Evolutionary conservation across 2,797 vertebrate genomes (phyloP).

Genomic region (Lepus townsendii): DNA sequence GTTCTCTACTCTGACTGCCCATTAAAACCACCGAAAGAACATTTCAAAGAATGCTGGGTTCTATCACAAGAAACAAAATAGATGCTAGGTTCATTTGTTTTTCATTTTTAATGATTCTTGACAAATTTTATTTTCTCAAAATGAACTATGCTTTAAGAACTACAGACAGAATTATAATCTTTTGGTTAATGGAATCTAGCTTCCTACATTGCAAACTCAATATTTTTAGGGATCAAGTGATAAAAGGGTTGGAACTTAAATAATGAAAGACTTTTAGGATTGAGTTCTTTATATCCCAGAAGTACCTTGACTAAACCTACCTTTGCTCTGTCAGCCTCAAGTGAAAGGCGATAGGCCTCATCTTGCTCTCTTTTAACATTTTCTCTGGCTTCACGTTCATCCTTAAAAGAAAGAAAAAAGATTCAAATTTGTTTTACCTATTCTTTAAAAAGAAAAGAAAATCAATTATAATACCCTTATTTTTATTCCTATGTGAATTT

Average conservation of each 20-base stretch:
- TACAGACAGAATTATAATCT: not conserved
- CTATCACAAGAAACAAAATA: slow-evolving; percentile 36
- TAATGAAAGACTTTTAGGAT: slow-evolving; percentile 48
- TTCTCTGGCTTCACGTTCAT: slow-evolving; percentile 98
- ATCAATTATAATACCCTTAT: not conserved
- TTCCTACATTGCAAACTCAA: slow-evolving; percentile 50
- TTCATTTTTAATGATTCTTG: slow-evolving; percentile 26
- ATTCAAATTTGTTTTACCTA: slow-evolving; percentile 34
- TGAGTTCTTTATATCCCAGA: slow-evolving; percentile 48
- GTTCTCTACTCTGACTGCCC: not conserved
- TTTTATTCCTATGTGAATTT: slow-evolving; percentile 39
- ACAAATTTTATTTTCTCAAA: slow-evolving; percentile 60
- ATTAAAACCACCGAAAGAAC: slow-evolving; percentile 27
- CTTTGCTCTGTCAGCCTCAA: slow-evolving; percentile 99
- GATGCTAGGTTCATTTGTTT: slow-evolving; percentile 21
- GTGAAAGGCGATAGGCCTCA: slow-evolving; percentile 97
- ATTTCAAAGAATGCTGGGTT: slow-evolving; percentile 32
- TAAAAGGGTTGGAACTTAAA: slow-evolving; percentile 14
- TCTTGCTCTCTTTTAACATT: slow-evolving; percentile 99
- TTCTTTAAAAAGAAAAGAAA: slow-evolving; percentile 31
- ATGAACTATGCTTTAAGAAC: slow-evolving; percentile 53
- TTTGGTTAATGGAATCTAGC: slow-evolving; percentile 63
- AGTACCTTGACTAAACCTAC: slow-evolving; percentile 86
- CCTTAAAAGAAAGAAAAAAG: slow-evolving; percentile 88
- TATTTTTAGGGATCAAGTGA: slow-evolving; percentile 46